Percentiles rank a stretch among this genome's conserved stretches.
Conservation (phyloP, 2,113 vertebrate species). For the Nyctibius bracteatus region DNA sequence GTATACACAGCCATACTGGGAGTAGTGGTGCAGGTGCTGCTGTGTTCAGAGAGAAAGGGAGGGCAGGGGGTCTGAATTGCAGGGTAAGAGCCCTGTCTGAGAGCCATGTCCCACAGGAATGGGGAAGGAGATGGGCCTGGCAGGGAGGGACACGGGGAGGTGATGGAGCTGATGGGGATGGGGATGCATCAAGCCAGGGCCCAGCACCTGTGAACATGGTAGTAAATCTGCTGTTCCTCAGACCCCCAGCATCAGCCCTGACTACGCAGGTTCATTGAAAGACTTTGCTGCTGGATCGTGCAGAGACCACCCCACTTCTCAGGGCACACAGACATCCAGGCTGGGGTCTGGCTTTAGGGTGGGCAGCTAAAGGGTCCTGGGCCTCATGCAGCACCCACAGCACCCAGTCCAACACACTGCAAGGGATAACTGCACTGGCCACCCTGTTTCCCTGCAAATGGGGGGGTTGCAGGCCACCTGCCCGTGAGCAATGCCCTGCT, state of each 20-base stretch:
- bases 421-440: neutral
- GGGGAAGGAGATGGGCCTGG: neutral
- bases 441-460: neutral
- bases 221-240: neutral
- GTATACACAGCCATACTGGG: neutral
- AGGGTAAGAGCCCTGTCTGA: neutral
- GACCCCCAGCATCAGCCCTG: neutral
- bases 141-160: neutral
- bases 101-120: neutral
- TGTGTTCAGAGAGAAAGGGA: neutral
- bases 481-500: neutral
- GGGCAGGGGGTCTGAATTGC: neutral
- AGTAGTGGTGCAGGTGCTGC: neutral
- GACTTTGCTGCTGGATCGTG: neutral
- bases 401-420: accelerated
- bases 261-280: neutral
- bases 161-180: neutral
- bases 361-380: neutral
- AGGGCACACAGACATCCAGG: neutral
- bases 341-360: neutral
- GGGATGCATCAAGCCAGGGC: too few species aligned
- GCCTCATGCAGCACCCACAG: neutral
- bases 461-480: too few species aligned
- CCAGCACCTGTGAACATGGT: accelerated
- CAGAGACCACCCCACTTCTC: neutral